Evolutionary conservation across 1,140 invertebrate genomes (phyloP).

Genomic region (silkworm (Bombyx mori)): ASM3026992v2 NC_085124.1:3298001-3298500

Average conservation of each 20-base stretch:
- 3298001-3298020: no score
- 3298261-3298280: conserved; percentile 91
- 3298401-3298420: conserved; percentile 37
- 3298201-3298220: conserved; percentile 92
- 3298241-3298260: conserved; percentile 97
- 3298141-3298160: no score
- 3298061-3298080: no score
- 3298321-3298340: conserved; percentile 91
- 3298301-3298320: conserved; percentile 91
- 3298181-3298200: conserved; percentile 99
- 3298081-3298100: no score
- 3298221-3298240: conserved; percentile 97
- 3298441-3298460: no score
- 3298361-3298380: conserved; percentile 96
- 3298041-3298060: no score
- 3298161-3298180: conserved; percentile 54
- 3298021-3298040: no score
- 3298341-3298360: conserved; percentile 85
- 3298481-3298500: no score
- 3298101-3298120: no score
- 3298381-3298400: conserved; percentile 97
- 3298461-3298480: no score
- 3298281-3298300: conserved; percentile 79
- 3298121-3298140: no score
- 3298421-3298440: no score